phyloP scores from a whole-genome alignment of 2,888 invertebrate genomes.

The Drosophila pseudotalamancana region DNA sequence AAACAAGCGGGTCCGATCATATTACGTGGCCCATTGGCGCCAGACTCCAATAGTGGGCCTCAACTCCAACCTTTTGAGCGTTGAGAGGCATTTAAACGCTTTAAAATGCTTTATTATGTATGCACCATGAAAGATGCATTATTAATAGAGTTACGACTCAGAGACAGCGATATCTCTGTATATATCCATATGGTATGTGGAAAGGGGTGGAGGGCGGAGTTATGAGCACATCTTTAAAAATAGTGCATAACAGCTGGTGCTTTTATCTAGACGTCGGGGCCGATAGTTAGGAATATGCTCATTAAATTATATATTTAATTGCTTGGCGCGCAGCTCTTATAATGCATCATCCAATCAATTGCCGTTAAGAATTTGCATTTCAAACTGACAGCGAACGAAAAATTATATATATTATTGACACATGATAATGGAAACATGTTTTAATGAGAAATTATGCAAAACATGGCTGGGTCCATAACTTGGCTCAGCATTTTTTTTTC shows the following conservation, averaged over 20 bases:
- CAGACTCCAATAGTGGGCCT: constrained; percentile 28
- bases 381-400: constrained; percentile 44
- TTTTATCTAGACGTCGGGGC: constrained; percentile 34
- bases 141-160: constrained; percentile 49
- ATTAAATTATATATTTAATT: constrained; percentile 64
- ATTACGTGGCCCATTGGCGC: constrained; percentile 54
- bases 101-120: constrained; percentile 63
- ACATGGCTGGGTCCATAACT: constrained; percentile 14
- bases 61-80: constrained; percentile 30
- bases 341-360: constrained; percentile 56
- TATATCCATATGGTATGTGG: neutral
- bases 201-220: neutral
- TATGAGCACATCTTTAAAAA: constrained; percentile 79
- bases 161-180: neutral
- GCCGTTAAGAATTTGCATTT: constrained; percentile 64
- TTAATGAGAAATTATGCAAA: constrained; percentile 78
- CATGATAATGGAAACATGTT: constrained; percentile 77
- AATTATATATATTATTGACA: constrained; percentile 73
- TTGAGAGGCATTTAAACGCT: constrained; percentile 46
- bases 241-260: constrained; percentile 64
- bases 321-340: constrained; percentile 11
- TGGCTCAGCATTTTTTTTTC: constrained; percentile 34
- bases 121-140: constrained; percentile 66
- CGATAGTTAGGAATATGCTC: constrained; percentile 61
- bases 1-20: constrained; percentile 57